Evolutionary conservation across 2,113 vertebrate species (phyloP), one percentile per base, ranked within the genome.

Genomic region (Pyxicephalus adspersus): DNA sequence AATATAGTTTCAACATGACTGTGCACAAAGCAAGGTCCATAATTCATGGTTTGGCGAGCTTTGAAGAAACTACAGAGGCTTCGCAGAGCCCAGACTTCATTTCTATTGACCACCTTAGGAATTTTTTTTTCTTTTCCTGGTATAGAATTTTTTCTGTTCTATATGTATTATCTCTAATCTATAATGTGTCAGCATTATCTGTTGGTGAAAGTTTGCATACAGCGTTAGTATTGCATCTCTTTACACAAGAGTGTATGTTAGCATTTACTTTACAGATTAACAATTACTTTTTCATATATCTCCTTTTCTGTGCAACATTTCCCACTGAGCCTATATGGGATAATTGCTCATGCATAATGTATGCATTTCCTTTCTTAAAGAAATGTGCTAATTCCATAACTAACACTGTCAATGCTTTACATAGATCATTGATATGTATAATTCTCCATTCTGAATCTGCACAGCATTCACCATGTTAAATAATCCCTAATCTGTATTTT

Each of bases 341-440:
- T 58, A 28, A 34, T 73, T 57, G 70, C 18, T 73, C 70, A 73
- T 73, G 17, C 70, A 73, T 73, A 57, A 57, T 73, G 51, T 58
- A 73, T 73, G 31, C 25, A 31, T 73, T 29, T 29, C 52, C 55
- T 73, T 73, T 73, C 26, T 73, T 31, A 22, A 58, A 23, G 16
- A 57, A 57, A 57, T 57, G 15, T 73, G 52, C 26, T 57, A 57
- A 73, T 73, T 57, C 51, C 70, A 73, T 57, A 73, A 73, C 57
- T 73, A 73, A 57, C 70, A 55, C 54, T 57, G 70, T 57, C 51
- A 22, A 55, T 34, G 70, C 26, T 57, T 73, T 73, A 73, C 34
- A 73, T 57, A 73, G 70, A 73, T 73, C 70, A 34, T 52, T 73
- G 52, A 57, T 73, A 57, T 57, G 52, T 57, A 72, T 19, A 57